Evolutionary conservation across 2,888 invertebrate species (phyloP), one percentile per base, ranked within the genome.

Genomic region (Xylota segnis): DNA sequence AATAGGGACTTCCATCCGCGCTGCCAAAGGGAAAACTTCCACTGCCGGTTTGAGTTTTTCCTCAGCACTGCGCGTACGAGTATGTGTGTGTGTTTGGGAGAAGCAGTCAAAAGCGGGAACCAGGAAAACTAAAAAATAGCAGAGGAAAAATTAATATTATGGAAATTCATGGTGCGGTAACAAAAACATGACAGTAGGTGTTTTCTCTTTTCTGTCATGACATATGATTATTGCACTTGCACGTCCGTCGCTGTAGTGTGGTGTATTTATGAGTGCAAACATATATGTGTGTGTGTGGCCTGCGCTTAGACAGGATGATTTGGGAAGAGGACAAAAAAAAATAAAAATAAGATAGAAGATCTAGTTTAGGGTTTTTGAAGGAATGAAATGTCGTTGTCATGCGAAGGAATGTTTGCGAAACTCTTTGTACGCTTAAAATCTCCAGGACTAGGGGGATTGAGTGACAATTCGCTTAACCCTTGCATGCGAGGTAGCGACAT

Each of bases 201-300:
- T 87, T 87, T 83, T 86, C 76, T 72, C 47, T 74, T 83, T 83
- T 78, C 74, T 58, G 70, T 74, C 77, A 83, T 87, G 87, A 87
- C 87, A 78, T 87, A 87, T 87, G 76, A 87, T 87, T 87, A 87
- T 83, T 87, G 83, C 87, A 87, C 87, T 83, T 83, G 76, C 83
- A 83, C 74, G 87, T 87, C 70, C 82, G 76, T 59, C 40, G 23
- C 18, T 75, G 65, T 43, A 65, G 66, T 77, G 58, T 29, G 58
- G 56, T 71, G 77, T 71, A 65, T 37, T 83, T 83, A 68, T 65
- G 68, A 29, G 63, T 9, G 6, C 56, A 56, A 54, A 32, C 47
- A 37, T 16, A 29, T 59, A 43, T 76, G 59, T 50, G 43, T 63
- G n/a, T 14, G n/a, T 54, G 37, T 37, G 61, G n/a, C n/a, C 0